Evolutionary conservation across 2,888 invertebrate species (phyloP), one percentile per base, ranked within the genome.

Genomic region (Morpho helenor): DNA sequence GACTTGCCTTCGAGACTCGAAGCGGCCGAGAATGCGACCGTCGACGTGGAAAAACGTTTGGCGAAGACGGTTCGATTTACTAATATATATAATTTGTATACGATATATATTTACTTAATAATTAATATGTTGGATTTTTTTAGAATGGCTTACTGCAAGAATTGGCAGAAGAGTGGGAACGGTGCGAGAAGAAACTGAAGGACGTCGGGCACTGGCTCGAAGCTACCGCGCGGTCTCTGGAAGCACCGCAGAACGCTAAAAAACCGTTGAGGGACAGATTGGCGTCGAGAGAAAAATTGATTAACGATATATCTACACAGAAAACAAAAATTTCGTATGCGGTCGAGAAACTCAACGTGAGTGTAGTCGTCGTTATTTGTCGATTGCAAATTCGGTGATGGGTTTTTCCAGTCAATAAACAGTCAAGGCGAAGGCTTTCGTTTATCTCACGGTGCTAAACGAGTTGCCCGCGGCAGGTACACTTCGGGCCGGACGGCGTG

Each of bases 101-200:
- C 5, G 31, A 31, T 31, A 31, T 31, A 31, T 31, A 31, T 31
- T 31, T 31, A 31, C 1, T 53, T 23, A 31, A 39, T 22, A 23
- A n/a, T 9, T 43, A 39, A 23, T 48, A 7, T 62, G 59, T 59
- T 64, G 60, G 50, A 65, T 67, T 6, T 67, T 92, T 92, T 64
- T 84, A 97, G 97, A 95, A 96, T 78, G 95, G 96, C 49, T 87
- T 97, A 69, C 92, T 98, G 61, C 96, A 96, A 92, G 98, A 98
- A 87, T 94, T 97, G 55, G 95, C 96, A 51, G 97, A 98, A 80
- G 98, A 98, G 90, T 98, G 98, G 97, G 97, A 98, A 79, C 96
- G 98, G 82, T 98, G 97, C 85, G 98, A 98, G 84, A 95, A 94
- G 81, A 98, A 98, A 83, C 93, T 98, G 81, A 96, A 96, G 81